These are phyloP conservation scores for Vidua chalybeata DNA, from an alignment of 2,113 vertebrate genomes.

Conservation along the genomic window DNA sequence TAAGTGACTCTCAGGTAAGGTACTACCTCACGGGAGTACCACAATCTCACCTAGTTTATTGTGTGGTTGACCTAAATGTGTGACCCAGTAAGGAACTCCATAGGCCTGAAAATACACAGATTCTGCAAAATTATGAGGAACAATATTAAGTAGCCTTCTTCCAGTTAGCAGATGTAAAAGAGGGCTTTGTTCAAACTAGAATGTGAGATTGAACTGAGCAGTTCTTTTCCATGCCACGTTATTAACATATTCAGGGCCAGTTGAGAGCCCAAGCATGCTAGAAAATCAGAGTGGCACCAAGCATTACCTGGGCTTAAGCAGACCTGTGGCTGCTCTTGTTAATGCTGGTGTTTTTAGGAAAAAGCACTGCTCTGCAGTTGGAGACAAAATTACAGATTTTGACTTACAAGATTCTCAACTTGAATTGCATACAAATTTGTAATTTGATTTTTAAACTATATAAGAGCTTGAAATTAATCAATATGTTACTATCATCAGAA, in stretches of 20 bases:
- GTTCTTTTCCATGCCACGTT: not conserved
- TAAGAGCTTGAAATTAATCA: not conserved
- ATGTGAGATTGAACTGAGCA: not conserved
- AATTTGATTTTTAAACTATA: not conserved
- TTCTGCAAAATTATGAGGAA: not conserved
- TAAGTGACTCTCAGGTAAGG: not conserved
- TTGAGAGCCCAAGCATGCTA: not conserved
- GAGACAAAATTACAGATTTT: not conserved
- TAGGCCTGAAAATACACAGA: not conserved
- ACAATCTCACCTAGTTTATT: not conserved
- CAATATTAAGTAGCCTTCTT: not conserved
- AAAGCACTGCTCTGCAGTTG: not conserved
- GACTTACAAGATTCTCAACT: not conserved
- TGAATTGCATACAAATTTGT: not conserved
- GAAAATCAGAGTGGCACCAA: not conserved
- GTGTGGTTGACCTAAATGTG: not conserved
- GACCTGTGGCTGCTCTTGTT: not conserved
- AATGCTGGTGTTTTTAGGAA: not conserved
- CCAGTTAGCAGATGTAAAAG: not conserved
- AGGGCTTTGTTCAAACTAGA: not conserved
- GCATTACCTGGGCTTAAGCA: not conserved
- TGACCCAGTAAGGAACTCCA: not conserved
- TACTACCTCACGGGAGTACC: accelerated
- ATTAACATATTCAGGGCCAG: not conserved
- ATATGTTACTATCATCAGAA: not conserved